A percentile compares a stretch with the other conserved stretches of the same genome.
Evolutionary conservation across 2,797 vertebrate genomes (phyloP).

Genomic region (Chelon auratus): DNA sequence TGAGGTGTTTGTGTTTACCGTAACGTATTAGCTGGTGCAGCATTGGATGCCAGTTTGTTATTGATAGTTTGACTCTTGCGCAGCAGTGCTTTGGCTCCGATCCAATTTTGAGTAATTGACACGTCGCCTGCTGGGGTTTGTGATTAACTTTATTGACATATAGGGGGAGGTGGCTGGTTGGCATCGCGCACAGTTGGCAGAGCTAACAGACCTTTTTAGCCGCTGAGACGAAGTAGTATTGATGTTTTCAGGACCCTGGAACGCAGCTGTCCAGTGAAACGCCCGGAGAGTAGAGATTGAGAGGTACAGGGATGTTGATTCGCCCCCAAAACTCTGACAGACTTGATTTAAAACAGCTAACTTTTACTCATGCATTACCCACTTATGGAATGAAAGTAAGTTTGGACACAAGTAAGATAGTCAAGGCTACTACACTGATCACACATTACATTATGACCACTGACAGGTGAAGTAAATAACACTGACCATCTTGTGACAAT

Average conservation of each 20-base stretch:
- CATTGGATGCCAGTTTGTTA: constrained; percentile 54
- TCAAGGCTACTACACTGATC: too few relatives aligned
- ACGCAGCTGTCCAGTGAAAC: constrained; percentile 24
- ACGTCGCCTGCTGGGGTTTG: constrained; percentile 60
- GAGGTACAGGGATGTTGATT: not conserved
- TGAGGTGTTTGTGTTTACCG: constrained; percentile 51
- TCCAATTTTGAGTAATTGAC: constrained; percentile 68
- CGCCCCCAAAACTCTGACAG: not conserved
- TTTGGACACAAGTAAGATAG: too few relatives aligned
- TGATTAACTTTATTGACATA: constrained; percentile 77
- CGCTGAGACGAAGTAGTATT: constrained; percentile 47
- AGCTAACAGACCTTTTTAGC: constrained; percentile 46
- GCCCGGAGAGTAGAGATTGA: constrained; percentile 34
- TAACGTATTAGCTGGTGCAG: constrained; percentile 41
- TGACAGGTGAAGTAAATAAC: too few relatives aligned
- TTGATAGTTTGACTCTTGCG: constrained; percentile 61
- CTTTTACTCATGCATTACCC: not conserved
- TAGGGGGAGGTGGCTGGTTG: constrained; percentile 29
- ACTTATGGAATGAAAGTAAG: not conserved
- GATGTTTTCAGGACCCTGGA: constrained; percentile 27
- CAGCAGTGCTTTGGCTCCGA: constrained; percentile 44
- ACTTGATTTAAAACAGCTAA: not conserved
- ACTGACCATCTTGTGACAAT: too few relatives aligned
- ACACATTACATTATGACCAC: too few relatives aligned
- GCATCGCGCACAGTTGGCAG: constrained; percentile 39